Evolutionary conservation across 1,140 invertebrate genomes (phyloP).

Genomic region (Microplitis demolitor): DNA sequence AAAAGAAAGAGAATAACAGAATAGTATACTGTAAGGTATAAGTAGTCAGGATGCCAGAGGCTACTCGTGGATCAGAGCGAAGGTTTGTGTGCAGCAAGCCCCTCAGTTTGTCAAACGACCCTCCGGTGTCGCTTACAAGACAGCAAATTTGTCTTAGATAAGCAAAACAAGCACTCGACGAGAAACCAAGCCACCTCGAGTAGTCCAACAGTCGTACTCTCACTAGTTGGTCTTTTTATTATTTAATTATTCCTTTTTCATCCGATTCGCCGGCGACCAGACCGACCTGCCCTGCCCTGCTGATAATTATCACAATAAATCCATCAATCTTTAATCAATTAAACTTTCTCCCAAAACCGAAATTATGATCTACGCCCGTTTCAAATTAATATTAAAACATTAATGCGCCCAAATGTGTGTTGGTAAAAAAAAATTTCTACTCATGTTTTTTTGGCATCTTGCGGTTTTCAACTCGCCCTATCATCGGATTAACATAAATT

Average conservation of each 20-base stretch:
- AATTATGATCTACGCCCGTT: too few species aligned
- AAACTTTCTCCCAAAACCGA: too few species aligned
- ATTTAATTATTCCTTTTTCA: background rate
- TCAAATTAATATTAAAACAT: too few species aligned
- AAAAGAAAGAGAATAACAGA: background rate
- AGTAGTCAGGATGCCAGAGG: constrained; percentile 7
- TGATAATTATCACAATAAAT: background rate
- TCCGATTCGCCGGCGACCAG: background rate
- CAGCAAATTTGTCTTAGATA: constrained; percentile 60
- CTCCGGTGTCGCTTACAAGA: constrained; percentile 59
- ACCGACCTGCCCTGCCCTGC: background rate
- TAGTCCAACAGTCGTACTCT: constrained; percentile 1
- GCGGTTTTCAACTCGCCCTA: constrained; percentile 32
- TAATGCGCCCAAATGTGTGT: too few species aligned
- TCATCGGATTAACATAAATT: constrained; percentile 61
- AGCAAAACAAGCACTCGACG: constrained; percentile 56
- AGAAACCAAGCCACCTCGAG: constrained; percentile 12
- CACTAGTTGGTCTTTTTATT: background rate
- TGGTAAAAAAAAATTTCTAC: background rate
- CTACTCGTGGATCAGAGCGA: background rate
- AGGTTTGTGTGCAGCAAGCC: constrained; percentile 28
- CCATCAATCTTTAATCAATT: background rate
- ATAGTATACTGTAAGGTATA: background rate
- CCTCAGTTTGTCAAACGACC: constrained; percentile 53
- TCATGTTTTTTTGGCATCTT: constrained; percentile 38